Evolutionary conservation across 1,140 invertebrate genomes (phyloP).

Genomic region (Belonocnema kinseyi): DNA sequence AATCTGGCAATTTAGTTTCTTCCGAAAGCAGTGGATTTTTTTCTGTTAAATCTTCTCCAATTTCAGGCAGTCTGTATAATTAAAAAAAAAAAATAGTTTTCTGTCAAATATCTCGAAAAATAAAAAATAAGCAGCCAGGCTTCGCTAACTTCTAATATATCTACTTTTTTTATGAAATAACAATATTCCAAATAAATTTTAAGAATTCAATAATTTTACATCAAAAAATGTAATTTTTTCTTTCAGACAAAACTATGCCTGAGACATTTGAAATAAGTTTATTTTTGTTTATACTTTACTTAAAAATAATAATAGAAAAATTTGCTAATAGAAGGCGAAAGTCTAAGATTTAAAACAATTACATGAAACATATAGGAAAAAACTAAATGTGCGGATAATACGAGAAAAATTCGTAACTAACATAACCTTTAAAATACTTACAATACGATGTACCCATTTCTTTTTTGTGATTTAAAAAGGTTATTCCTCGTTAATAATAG

Average conservation of each 20-base stretch:
- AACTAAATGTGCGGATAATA: no score
- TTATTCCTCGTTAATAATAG: conserved; percentile 60
- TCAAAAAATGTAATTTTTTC: no score
- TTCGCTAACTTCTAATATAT: no score
- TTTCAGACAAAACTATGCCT: no score
- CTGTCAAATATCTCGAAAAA: no score
- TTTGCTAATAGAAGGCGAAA: no score
- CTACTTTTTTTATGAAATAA: no score
- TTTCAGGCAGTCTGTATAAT: conserved; percentile 89
- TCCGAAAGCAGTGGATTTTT: conserved; percentile 85
- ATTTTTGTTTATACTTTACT: neutral
- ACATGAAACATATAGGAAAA: no score
- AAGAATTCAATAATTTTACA: neutral
- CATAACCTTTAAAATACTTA: conserved; percentile 62
- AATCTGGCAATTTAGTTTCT: conserved; percentile 84
- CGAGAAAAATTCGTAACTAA: neutral
- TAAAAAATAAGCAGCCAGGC: no score
- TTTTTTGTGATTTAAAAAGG: conserved; percentile 65
- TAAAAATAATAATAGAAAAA: conserved; percentile 25
- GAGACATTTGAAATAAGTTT: neutral
- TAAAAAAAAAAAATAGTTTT: conserved; percentile 26
- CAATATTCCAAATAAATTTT: neutral
- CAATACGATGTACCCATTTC: conserved; percentile 76
- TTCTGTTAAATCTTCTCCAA: conserved; percentile 86
- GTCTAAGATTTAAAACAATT: no score